Evolutionary conservation across 2,113 vertebrate species (phyloP), one percentile per base, ranked within the genome.

Genomic region (Trogon surrucura): DNA sequence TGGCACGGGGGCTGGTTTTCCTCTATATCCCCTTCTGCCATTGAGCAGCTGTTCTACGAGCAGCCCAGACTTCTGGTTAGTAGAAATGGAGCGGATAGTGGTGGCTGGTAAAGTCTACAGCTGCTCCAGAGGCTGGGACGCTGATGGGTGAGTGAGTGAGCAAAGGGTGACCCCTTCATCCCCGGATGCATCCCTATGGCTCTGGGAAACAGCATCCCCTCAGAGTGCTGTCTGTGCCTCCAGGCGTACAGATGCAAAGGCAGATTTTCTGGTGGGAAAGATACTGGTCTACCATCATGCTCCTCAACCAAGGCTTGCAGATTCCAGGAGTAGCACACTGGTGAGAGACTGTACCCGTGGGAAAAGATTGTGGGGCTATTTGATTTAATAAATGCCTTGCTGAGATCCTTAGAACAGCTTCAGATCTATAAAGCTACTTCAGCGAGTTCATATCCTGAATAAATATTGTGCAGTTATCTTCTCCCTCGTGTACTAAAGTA

Each of bases 401-500:
- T 75, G 80, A 94, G 92, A 72, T 75, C 80, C 80, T 94, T 67
- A 89, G 69, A 93, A 80, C 45, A 72, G 73, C 69, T 94, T 92
- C 75, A 81, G 50, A 72, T 80, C 74, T 91, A 48, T 91, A 87
- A 91, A 89, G 41, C 54, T 93, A 64, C 83, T 94, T 81, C 57
- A 95, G 41, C 29, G 78, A 72, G 85, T 92, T 94, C 80, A 84
- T 75, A 84, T 65, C 54, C 91, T 92, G 91, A 91, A 86, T 90
- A 95, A 96, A 94, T 79, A 86, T 69, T 71, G 56, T 93, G 85
- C 80, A 56, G 82, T 93, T 85, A 91, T 12, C 67, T 88, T 91
- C 60, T 94, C 88, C 80, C 66, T 44, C 0, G 2, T 45, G 92
- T 65, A 65, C 73, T 47, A 29, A 74, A 65, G 58, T 57, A 84